These are phyloP conservation scores for Linurgus olivaceus DNA, from an alignment of 2,797 vertebrate species.

Conservation along the genomic window DNA sequence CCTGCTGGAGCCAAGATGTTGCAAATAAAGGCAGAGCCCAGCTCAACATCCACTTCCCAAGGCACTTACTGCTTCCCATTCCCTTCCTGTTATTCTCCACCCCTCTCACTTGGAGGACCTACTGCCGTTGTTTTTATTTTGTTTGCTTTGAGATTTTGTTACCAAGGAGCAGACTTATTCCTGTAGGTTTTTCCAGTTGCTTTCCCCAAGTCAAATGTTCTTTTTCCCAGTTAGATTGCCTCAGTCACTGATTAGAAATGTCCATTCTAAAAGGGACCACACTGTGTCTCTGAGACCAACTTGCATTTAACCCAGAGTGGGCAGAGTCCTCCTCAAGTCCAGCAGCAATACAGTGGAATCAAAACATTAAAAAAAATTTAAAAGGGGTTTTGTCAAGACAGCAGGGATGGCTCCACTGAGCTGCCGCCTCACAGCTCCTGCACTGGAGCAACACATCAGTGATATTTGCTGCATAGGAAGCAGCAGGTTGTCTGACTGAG, in stretches of 20 bases:
- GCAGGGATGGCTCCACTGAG: not conserved
- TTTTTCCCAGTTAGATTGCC: not conserved
- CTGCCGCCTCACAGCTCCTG: not conserved
- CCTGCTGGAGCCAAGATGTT: not conserved
- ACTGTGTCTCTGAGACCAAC: not conserved
- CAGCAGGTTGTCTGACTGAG: not conserved
- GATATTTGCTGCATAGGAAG: not conserved
- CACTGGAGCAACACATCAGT: not conserved
- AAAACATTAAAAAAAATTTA: accelerated
- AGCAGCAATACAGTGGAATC: not conserved
- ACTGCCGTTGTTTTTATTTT: not conserved
- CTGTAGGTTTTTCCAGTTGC: not conserved
- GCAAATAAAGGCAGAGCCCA: not conserved
- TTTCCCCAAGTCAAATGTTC: not conserved
- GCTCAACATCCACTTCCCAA: not conserved
- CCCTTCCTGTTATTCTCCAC: conserved; percentile 42
- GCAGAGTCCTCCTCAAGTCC: not conserved
- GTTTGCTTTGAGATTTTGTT: conserved; percentile 19
- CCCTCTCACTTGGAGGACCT: not conserved
- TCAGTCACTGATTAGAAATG: not conserved
- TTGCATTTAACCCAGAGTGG: not conserved
- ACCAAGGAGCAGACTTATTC: not conserved
- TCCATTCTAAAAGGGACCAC: not conserved
- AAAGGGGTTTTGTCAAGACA: not conserved
- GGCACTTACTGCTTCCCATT: conserved; percentile 3